Evolutionary conservation across 2,113 vertebrate species (phyloP), one percentile per base, ranked within the genome.

Genomic region (Phalacrocorax aristotelis): DNA sequence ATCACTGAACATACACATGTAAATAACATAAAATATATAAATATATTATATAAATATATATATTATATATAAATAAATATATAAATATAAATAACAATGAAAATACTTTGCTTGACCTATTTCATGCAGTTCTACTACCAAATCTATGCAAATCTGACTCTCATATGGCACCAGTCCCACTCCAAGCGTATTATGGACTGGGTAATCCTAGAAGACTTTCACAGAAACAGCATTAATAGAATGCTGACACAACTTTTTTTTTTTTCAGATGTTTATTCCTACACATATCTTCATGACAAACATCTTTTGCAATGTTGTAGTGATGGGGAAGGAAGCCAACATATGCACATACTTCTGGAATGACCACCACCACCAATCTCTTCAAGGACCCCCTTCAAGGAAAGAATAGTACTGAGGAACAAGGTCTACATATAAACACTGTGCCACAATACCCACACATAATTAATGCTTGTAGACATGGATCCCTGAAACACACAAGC

Each of bases 1-100:
- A 57, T 10, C 17, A 48, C 2, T 0, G 22, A 52, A 21, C 11
- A 51, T 19, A 38, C 2, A n/a, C 11, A 44, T 3, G 40, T 5
- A 70, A 57, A n/a, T 42, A 69, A 32, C n/a, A n/a, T n/a, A n/a
- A n/a, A n/a, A n/a, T 38, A 38, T 38, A 38, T 38, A 38, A 9
- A 38, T 38, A 38, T 38, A 38, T 9, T 38, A 38, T 38, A 38
- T 38, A n/a, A n/a, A n/a, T n/a, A n/a, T 38, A 38, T 38, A 38
- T 38, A 38, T 38, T 38, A 38, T 38, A 38, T 38, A 38, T 38
- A 38, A 38, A 38, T 38, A 38, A 10, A 38, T 38, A 38, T 38
- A 38, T 38, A 38, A 38, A 38, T 38, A 38, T 38, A 38, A 38
- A 38, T 38, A 38, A 38, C 38, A 38, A 38, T 38, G 38, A 38